Evolutionary conservation across 2,888 invertebrate genomes (phyloP).

Genomic region (Leuctra nigra): DNA sequence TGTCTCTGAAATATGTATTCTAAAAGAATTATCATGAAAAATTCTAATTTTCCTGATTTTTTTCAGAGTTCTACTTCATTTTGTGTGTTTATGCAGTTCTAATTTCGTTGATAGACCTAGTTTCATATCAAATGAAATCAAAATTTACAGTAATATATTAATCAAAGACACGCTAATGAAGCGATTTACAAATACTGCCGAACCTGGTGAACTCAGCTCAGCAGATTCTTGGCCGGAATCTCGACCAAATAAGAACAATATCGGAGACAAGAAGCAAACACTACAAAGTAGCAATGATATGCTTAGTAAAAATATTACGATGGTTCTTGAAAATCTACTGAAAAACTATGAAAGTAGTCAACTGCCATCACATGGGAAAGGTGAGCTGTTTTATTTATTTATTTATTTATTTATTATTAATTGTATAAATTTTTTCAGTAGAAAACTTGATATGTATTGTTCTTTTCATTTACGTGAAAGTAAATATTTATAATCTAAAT

Average conservation of each 20-base stretch:
- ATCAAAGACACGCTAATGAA: background rate
- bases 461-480: too few species aligned
- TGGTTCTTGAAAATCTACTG: slow-evolving; percentile 75
- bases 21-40: too few species aligned
- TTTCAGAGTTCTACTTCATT: too few species aligned
- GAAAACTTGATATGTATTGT: too few species aligned
- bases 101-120: background rate
- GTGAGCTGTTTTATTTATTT: slow-evolving; percentile 41
- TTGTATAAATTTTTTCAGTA: too few species aligned
- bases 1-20: too few species aligned
- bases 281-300: background rate
- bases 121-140: background rate
- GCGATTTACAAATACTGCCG: background rate
- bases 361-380: slow-evolving; percentile 81
- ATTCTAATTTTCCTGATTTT: too few species aligned
- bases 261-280: background rate
- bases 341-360: slow-evolving; percentile 89
- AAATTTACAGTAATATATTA: background rate
- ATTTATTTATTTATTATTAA: too few species aligned
- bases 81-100: too few species aligned
- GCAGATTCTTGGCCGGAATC: background rate
- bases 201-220: background rate
- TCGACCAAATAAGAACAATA: background rate
- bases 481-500: too few species aligned
- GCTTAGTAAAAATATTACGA: slow-evolving; percentile 76